A percentile compares a stretch with the other conserved stretches of the same genome.
phyloP scores from a whole-genome alignment of 2,888 invertebrate genomes.

The Ormyrus labotus region DNA sequence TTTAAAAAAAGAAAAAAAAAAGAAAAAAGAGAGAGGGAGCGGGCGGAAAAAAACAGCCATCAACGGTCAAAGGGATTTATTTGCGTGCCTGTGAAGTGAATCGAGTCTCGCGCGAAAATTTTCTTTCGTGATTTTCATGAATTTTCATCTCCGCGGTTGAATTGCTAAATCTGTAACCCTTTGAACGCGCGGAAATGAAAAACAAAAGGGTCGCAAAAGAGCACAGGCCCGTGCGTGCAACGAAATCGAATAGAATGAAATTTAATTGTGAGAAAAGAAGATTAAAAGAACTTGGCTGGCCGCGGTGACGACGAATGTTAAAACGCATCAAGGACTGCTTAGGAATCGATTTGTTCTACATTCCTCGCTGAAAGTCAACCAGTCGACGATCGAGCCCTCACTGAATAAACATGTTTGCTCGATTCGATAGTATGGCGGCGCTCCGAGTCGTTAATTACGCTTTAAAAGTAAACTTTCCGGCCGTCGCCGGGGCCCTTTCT shows the following conservation, averaged over 20 bases:
- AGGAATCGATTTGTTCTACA: constrained; percentile 45
- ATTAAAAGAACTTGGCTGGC: constrained; percentile 24
- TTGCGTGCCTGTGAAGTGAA: background rate
- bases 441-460: constrained; percentile 32
- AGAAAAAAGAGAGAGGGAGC: constrained; percentile 7
- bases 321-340: constrained; percentile 27
- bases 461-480: background rate
- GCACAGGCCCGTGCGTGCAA: background rate
- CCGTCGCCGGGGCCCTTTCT: too few relatives aligned
- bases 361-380: constrained; percentile 31
- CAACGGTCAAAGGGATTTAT: constrained; percentile 34
- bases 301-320: constrained; percentile 7
- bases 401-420: constrained; percentile 38
- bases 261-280: constrained; percentile 32
- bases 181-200: too few relatives aligned
- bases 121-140: too few relatives aligned
- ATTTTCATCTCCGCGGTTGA: too few relatives aligned
- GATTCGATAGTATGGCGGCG: background rate
- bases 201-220: too few relatives aligned
- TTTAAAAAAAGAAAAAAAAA: constrained; percentile 35
- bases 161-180: too few relatives aligned
- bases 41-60: constrained; percentile 14
- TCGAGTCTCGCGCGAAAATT: too few relatives aligned
- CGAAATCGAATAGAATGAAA: constrained; percentile 6
- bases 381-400: background rate